These are phyloP conservation scores for Lasiurus cinereus DNA, from an alignment of 2,113 vertebrate species.

Conservation along the genomic window DNA sequence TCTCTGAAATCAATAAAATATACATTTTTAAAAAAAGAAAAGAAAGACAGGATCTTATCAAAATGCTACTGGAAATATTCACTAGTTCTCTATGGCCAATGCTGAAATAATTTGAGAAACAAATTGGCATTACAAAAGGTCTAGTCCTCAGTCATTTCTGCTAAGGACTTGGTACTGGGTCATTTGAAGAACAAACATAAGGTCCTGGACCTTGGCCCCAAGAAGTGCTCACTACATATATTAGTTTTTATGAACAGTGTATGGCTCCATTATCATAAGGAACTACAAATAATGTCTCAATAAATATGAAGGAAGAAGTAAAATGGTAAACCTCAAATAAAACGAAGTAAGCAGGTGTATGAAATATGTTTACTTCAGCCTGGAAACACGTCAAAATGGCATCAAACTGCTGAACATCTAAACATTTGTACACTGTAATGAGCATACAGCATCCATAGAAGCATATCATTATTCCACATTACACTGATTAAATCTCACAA, in stretches of 20 bases:
- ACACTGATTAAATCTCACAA: conserved; percentile 79
- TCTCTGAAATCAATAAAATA: background rate
- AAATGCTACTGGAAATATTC: background rate
- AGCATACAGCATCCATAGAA: conserved; percentile 32
- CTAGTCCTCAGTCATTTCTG: background rate
- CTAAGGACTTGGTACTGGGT: background rate
- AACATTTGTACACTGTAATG: conserved; percentile 37
- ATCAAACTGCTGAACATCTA: conserved; percentile 61
- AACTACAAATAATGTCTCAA: conserved; percentile 31
- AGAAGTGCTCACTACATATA: background rate
- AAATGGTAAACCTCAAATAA: conserved; percentile 39
- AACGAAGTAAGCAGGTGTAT: background rate
- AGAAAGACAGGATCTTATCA: background rate
- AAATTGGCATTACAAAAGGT: background rate
- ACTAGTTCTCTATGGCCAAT: background rate
- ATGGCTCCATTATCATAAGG: conserved; percentile 8
- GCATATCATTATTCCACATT: conserved; percentile 67
- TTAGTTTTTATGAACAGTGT: conserved; percentile 11
- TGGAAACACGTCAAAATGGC: conserved; percentile 63
- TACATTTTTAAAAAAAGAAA: background rate
- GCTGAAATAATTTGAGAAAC: background rate
- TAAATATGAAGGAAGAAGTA: conserved; percentile 26
- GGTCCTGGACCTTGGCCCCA: background rate
- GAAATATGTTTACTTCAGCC: background rate
- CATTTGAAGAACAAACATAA: conserved; percentile 29